These are phyloP conservation scores for Oxygymnocypris stewartii DNA, from an alignment of 2,113 vertebrate species.

Conservation along the genomic window DNA sequence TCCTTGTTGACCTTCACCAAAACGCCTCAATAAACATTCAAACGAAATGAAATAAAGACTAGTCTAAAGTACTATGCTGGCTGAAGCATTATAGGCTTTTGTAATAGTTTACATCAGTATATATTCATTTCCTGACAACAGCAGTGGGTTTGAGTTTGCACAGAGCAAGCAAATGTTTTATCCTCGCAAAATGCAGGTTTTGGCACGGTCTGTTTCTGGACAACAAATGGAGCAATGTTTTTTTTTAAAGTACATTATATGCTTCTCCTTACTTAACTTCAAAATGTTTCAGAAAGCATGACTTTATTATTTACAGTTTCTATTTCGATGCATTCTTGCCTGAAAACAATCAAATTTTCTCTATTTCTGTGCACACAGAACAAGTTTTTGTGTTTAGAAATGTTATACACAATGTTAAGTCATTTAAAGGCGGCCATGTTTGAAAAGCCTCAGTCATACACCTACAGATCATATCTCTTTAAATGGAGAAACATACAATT, in stretches of 20 bases:
- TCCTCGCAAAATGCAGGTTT: not conserved
- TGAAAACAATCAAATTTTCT: not conserved
- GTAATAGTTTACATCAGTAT: not conserved
- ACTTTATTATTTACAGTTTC: not conserved
- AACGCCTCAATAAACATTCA: not conserved
- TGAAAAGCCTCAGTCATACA: not conserved
- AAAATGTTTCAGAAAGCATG: not conserved
- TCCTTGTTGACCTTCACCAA: not conserved
- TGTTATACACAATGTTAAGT: not conserved
- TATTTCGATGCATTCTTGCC: not conserved
- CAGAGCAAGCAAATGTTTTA: not conserved
- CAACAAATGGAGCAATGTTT: slow-evolving; percentile 21
- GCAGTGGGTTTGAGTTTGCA: not conserved
- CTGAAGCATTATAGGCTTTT: not conserved
- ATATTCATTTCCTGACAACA: not conserved
- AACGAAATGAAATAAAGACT: not conserved
- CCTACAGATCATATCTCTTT: not conserved
- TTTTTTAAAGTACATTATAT: slow-evolving; percentile 11
- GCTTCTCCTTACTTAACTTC: slow-evolving; percentile 32
- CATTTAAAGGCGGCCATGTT: not conserved
- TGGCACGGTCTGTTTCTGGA: not conserved
- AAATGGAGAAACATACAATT: not conserved
- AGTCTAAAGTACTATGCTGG: not conserved
- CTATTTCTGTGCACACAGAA: not conserved
- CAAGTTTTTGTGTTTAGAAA: not conserved